Conservation (phyloP, 2,113 vertebrate species). For the Sapayoa aenigma region DNA sequence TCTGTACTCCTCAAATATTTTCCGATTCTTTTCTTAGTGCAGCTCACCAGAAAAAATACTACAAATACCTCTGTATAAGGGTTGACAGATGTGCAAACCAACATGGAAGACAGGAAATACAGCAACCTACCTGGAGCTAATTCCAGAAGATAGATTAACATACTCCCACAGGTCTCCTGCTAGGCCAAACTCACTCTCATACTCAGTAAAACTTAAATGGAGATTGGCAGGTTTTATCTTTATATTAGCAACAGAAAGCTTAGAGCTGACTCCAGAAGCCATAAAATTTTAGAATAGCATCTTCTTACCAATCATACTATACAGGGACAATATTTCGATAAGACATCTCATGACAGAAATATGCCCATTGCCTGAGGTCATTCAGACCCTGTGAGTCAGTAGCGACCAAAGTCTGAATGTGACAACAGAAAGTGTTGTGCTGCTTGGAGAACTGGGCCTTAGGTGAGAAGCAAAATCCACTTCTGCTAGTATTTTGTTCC, state of each 20-base stretch:
- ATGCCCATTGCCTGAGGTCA: neutral
- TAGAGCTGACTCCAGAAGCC: neutral
- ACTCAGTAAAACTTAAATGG: neutral
- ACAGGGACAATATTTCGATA: neutral
- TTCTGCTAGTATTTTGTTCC: neutral
- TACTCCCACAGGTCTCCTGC: neutral
- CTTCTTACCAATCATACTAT: neutral
- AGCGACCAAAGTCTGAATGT: neutral
- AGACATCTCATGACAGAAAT: neutral
- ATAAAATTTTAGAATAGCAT: neutral
- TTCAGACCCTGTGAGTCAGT: neutral
- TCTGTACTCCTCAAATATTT: neutral
- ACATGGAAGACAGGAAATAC: neutral
- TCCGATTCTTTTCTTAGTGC: neutral
- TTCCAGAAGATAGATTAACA: neutral
- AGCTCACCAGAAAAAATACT: neutral
- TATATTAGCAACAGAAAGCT: neutral
- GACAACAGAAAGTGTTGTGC: neutral
- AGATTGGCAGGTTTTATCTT: neutral
- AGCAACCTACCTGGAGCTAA: neutral
- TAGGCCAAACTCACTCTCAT: neutral
- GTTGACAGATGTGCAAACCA: neutral
- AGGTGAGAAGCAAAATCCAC: neutral
- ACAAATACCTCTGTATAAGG: neutral
- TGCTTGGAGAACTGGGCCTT: neutral